These are phyloP conservation scores for Anodontia alba DNA, from an alignment of 2,888 invertebrate species.

Conservation along the genomic window DNA sequence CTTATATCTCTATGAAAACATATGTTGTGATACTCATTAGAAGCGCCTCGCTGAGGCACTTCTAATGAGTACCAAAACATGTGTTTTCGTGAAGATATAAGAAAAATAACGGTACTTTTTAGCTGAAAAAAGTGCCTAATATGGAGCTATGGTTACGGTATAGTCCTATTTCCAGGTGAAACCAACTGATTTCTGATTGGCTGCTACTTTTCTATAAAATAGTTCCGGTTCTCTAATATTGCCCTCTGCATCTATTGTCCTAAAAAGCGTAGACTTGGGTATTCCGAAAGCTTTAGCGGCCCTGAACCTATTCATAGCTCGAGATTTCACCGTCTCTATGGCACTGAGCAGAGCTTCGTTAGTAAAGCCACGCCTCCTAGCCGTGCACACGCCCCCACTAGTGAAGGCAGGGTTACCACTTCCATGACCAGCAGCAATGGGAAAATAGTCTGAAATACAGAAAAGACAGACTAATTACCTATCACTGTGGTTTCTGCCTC, in stretches of 20 bases:
- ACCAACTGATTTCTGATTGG: too few species aligned
- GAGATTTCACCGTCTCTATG: neutral
- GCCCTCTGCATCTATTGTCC: neutral
- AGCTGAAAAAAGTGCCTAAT: too few species aligned
- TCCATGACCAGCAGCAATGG: slow-evolving; percentile 4
- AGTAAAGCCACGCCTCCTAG: neutral
- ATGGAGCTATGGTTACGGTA: too few species aligned
- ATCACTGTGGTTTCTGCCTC: neutral
- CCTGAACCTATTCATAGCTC: neutral
- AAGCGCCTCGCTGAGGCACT: too few species aligned
- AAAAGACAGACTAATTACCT: slow-evolving; percentile 3
- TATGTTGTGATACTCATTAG: too few species aligned
- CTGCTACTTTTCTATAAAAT: too few species aligned
- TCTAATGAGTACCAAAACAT: too few species aligned
- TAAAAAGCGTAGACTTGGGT: neutral
- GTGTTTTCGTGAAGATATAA: too few species aligned
- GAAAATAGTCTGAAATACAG: slow-evolving; percentile 3
- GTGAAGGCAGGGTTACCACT: neutral
- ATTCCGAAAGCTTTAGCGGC: neutral
- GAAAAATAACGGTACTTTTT: too few species aligned
- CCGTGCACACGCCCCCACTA: neutral
- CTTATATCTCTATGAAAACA: too few species aligned
- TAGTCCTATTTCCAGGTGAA: too few species aligned
- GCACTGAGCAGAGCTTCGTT: neutral
- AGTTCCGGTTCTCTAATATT: neutral